phyloP scores from a whole-genome alignment of 2,888 invertebrate genomes.

The Chymomyza amoena region DNA sequence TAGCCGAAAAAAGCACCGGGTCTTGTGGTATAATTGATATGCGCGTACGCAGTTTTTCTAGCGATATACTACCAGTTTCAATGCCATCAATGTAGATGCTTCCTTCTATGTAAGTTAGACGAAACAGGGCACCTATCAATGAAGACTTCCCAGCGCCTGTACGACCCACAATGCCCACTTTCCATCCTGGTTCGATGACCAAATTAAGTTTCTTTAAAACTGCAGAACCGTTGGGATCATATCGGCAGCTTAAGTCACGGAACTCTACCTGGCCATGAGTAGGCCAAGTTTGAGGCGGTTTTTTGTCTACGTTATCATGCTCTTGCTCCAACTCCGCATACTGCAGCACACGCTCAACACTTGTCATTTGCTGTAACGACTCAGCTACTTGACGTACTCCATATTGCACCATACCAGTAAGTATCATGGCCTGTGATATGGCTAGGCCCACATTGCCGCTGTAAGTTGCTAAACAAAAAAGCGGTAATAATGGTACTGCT shows the following conservation, averaged over 20 bases:
- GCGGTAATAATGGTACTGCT: neutral
- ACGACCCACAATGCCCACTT: slow-evolving; percentile 90
- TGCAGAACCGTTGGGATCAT: slow-evolving; percentile 81
- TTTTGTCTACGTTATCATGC: slow-evolving; percentile 74
- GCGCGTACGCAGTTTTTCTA: slow-evolving; percentile 80
- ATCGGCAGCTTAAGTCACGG: slow-evolving; percentile 81
- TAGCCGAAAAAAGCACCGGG: slow-evolving; percentile 81
- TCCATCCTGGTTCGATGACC: slow-evolving; percentile 82
- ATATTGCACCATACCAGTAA: slow-evolving; percentile 86
- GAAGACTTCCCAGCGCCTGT: slow-evolving; percentile 93
- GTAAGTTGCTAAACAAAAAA: slow-evolving; percentile 76
- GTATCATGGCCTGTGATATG: slow-evolving; percentile 84
- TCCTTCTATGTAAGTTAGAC: slow-evolving; percentile 86
- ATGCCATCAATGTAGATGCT: slow-evolving; percentile 86
- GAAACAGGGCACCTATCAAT: slow-evolving; percentile 87
- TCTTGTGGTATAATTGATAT: slow-evolving; percentile 82
- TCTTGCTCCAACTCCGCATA: slow-evolving; percentile 86
- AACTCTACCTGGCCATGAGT: slow-evolving; percentile 82
- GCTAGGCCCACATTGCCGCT: slow-evolving; percentile 86
- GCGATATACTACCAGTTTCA: slow-evolving; percentile 80
- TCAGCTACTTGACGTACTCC: slow-evolving; percentile 85
- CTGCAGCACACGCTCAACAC: slow-evolving; percentile 86
- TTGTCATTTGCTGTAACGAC: slow-evolving; percentile 85
- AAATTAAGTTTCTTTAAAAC: slow-evolving; percentile 87
- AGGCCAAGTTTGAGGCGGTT: slow-evolving; percentile 85